Base-by-base conservation (phyloP, 2,888 invertebrate species). In the Seira musarum region DNA sequence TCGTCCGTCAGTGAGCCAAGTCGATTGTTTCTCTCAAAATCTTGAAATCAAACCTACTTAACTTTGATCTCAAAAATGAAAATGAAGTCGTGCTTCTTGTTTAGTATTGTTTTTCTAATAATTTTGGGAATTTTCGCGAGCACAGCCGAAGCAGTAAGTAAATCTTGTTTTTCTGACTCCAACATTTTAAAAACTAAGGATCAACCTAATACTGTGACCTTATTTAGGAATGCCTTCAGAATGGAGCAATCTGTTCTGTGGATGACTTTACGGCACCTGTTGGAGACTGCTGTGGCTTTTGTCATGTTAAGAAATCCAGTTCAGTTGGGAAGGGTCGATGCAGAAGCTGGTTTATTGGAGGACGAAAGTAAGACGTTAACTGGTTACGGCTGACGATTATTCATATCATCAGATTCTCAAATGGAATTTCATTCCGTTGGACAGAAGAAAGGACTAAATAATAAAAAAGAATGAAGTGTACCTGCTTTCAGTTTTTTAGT, bases 271-370 rank as follows among this genome's bases (percentile, higher is more conserved):
- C 75, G 8, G 81, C 64, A 13, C 67, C 78, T 5, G 75, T 76
- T 53, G 83, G 81, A 17, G 83, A 81, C 19, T 83, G 83, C 60
- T 83, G 83, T 49, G 83, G 83, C 8, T 81, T 73, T 69, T 83
- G 83, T 40, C 76, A 72, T 67, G 79, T 81, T 1, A 83, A 80
- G 19, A 78, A 81, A 25, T 66, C 81, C 10, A 66, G 72, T 13
- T 70, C 73, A 17, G 24, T 61, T 8, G 74, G 71, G 1, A 66
- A 75, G 46, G 83, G 83, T n/a, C 46, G 79, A 25, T 83, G 83
- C 61, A 65, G 83, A 0, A 81, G 81, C 63, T 83, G 83, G 83
- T 83, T 83, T 60, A 72, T 76, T 22, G 83, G 81, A 49, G 83
- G 83, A 19, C 63, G 66, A 35, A 66, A 80, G 69, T 76, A 53